phyloP scores from a whole-genome alignment of 2,113 vertebrate species.

The Trachemys scripta region DNA sequence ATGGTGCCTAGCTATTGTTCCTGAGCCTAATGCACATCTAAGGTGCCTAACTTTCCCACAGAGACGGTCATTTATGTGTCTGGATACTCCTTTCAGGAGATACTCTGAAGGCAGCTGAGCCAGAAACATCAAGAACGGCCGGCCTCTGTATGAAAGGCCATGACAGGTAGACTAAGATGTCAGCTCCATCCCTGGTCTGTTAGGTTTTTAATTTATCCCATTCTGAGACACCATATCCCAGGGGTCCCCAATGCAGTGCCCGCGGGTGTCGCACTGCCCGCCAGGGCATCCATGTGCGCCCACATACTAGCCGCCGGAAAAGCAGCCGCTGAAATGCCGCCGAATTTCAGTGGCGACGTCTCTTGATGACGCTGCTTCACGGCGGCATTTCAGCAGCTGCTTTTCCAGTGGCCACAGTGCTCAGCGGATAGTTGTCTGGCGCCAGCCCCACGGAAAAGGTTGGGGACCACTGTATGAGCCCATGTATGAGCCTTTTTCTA shows the following conservation, averaged over 20 bases:
- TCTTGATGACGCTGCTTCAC: no score
- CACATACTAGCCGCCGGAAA: no score
- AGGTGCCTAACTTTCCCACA: not conserved
- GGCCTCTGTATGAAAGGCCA: not conserved
- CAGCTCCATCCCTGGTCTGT: not conserved
- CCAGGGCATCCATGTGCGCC: no score
- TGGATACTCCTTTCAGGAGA: not conserved
- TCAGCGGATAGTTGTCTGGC: no score
- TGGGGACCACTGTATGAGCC: no score
- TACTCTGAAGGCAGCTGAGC: not conserved
- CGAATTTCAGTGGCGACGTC: no score
- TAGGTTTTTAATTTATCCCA: not conserved
- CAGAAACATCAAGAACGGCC: not conserved
- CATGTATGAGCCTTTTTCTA: not conserved
- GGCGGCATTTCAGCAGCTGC: no score
- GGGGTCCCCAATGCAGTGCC: no score
- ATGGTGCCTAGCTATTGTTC: not conserved
- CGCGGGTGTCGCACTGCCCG: no score
- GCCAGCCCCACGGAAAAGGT: no score
- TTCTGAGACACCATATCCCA: not conserved
- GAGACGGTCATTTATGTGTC: not conserved
- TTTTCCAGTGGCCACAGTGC: no score
- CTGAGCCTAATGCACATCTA: not conserved
- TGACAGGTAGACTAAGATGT: not conserved
- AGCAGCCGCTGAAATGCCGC: no score